phyloP scores from a whole-genome alignment of 2,113 vertebrate genomes.

The Cacatua alba region DNA sequence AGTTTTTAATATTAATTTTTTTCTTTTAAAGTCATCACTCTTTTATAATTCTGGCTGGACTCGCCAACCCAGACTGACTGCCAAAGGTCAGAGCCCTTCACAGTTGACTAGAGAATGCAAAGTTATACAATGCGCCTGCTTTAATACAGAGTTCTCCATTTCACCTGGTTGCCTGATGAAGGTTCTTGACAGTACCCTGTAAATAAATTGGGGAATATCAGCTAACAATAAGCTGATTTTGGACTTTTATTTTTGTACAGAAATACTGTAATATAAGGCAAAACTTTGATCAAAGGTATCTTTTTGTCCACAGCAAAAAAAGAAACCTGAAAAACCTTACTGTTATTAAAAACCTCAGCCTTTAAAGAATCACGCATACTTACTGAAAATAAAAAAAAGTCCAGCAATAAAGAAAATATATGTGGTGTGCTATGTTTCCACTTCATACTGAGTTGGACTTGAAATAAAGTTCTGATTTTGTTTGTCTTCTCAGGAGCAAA shows the following conservation, averaged over 20 bases:
- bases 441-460: neutral
- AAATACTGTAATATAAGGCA: constrained; percentile 73
- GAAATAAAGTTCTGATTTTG: neutral
- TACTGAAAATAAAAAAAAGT: constrained; percentile 33
- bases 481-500: neutral
- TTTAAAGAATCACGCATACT: constrained; percentile 31
- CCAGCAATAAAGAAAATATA: constrained; percentile 75
- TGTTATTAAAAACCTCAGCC: constrained; percentile 41
- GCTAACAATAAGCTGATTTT: constrained; percentile 51
- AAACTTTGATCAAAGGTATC: constrained; percentile 44
- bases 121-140: neutral
- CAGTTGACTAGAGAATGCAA: neutral
- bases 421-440: neutral
- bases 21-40: constrained; percentile 39
- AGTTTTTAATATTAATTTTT: constrained; percentile 58
- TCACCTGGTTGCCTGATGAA: constrained; percentile 36
- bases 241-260: constrained; percentile 78
- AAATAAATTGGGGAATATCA: constrained; percentile 59
- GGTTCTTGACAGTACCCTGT: constrained; percentile 60
- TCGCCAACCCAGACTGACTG: neutral
- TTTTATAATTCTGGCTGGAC: constrained; percentile 9
- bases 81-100: constrained; percentile 13
- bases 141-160: constrained; percentile 16
- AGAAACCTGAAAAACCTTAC: constrained; percentile 13
- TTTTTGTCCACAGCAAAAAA: constrained; percentile 14